Conservation (phyloP, 2,797 vertebrate species). For the Merluccius polli region DNA sequence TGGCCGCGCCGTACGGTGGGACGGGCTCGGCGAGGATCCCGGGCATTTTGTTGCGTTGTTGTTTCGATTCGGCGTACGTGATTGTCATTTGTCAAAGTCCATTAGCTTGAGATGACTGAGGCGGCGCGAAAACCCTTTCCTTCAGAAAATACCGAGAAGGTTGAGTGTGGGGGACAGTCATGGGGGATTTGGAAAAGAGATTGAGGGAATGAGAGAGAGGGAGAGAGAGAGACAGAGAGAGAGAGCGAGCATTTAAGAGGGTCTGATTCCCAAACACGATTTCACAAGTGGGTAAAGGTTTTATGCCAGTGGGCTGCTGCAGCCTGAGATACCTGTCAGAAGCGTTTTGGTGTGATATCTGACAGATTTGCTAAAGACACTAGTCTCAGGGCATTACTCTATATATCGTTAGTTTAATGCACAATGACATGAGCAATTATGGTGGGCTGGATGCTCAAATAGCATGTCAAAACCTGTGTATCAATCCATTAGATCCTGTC, state of each 20-base stretch:
- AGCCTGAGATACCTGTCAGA: slow-evolving; percentile 77
- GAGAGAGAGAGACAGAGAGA: slow-evolving; percentile 1
- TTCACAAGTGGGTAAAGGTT: slow-evolving; percentile 46
- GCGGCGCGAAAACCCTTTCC: too few species aligned
- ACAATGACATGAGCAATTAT: slow-evolving; percentile 92
- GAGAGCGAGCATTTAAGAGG: slow-evolving; percentile 39
- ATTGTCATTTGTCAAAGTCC: too few species aligned
- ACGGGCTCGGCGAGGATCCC: background rate
- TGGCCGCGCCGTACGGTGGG: slow-evolving; percentile 23
- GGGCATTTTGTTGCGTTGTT: too few species aligned
- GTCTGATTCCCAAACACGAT: slow-evolving; percentile 47
- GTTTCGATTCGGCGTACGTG: too few species aligned
- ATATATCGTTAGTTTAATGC: slow-evolving; percentile 92
- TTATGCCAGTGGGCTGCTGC: slow-evolving; percentile 58
- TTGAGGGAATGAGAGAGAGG: background rate
- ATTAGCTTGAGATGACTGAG: too few species aligned
- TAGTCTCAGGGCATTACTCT: slow-evolving; percentile 84
- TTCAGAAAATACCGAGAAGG: background rate
- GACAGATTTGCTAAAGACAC: slow-evolving; percentile 88
- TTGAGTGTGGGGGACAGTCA: background rate
- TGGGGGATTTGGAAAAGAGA: background rate
- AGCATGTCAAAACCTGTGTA: slow-evolving; percentile 94
- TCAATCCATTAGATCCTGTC: slow-evolving; percentile 85
- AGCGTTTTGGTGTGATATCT: slow-evolving; percentile 81
- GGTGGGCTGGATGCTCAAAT: slow-evolving; percentile 89